Evolutionary conservation across 1,140 invertebrate species (phyloP).

Genomic region (Aporrectodea caliginosa): DNA sequence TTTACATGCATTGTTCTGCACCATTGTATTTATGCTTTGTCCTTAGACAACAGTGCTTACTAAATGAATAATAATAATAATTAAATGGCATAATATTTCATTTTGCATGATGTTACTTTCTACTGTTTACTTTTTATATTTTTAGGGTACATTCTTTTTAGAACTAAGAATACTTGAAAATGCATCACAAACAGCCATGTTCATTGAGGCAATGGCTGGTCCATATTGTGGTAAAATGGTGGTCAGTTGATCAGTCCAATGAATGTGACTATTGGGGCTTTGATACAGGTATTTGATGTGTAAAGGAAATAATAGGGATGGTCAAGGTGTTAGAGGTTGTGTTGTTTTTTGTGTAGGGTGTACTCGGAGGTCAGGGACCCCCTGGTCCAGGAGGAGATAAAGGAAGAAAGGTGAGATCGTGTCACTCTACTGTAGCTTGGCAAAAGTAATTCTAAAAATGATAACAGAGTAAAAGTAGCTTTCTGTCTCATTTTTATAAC

Average conservation of each 20-base stretch:
- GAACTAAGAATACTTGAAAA: too few relatives aligned
- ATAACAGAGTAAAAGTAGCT: not conserved
- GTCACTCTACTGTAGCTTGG: not conserved
- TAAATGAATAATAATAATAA: too few relatives aligned
- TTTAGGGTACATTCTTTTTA: too few relatives aligned
- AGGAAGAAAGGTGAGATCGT: slow-evolving; percentile 14
- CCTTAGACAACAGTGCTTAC: too few relatives aligned
- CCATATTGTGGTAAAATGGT: not conserved
- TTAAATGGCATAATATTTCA: too few relatives aligned
- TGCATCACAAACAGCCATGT: not conserved
- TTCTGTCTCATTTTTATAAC: too few relatives aligned
- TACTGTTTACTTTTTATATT: too few relatives aligned
- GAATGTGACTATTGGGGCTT: not conserved
- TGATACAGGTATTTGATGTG: not conserved
- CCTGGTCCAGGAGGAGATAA: slow-evolving; percentile 16
- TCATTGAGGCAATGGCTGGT: not conserved
- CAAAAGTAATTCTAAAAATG: not conserved
- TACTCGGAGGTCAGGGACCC: slow-evolving; percentile 7
- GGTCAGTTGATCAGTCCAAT: not conserved
- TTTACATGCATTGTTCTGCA: too few relatives aligned
- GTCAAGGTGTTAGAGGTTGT: not conserved
- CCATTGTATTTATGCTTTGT: too few relatives aligned
- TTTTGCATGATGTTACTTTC: too few relatives aligned
- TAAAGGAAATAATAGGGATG: not conserved
- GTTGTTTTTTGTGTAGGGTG: slow-evolving; percentile 7